Base-by-base conservation (phyloP, 2,888 invertebrate species). In the Alviniconcha strummeri region DNA sequence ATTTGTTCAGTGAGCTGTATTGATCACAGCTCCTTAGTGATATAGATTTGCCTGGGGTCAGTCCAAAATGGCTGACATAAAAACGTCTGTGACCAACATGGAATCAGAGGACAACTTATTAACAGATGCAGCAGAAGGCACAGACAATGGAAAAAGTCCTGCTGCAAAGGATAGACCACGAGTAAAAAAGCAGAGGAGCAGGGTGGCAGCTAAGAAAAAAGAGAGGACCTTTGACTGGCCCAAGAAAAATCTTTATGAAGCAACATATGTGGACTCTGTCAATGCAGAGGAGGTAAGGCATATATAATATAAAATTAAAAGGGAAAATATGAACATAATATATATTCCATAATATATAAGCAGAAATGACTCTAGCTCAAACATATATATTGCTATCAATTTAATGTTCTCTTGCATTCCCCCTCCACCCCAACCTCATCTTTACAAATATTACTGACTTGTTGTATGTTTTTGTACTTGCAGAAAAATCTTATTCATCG, bases 401-500 rank as follows among this genome's bases (percentile, higher is more conserved):
- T 72, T 72, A 9, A 7, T 72, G 19, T 36, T 36, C 36, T 52
- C 11, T 36, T 36, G 8, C 8, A 64, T 64, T 4, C 64, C 64
- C 15, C 64, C 64, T 64, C 11, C 15, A 1, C 9, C 6, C 8
- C 54, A 64, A 36, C 36, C 36, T 36, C 36, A 36, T 36, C 36
- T 36, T 36, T 36, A 36, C 36, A 36, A 36, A 36, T 36, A 36
- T 36, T 36, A 36, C 36, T 3, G 3, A 36, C 36, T 36, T 69
- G 17, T 55, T 17, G 11, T 84, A 55, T 80, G 77, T 76, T 78
- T 83, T 86, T 80, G 83, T 84, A 82, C 71, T 90, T 91, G 77
- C 91, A 93, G 93, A 92, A 92, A 91, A 89, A 88, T 72, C 88
- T 92, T 52, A 86, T 93, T 13, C 92, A 93, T 86, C 88, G 92